Evolutionary conservation across 2,888 invertebrate species (phyloP), one percentile per base, ranked within the genome.

Genomic region (Apoda limacodes): DNA sequence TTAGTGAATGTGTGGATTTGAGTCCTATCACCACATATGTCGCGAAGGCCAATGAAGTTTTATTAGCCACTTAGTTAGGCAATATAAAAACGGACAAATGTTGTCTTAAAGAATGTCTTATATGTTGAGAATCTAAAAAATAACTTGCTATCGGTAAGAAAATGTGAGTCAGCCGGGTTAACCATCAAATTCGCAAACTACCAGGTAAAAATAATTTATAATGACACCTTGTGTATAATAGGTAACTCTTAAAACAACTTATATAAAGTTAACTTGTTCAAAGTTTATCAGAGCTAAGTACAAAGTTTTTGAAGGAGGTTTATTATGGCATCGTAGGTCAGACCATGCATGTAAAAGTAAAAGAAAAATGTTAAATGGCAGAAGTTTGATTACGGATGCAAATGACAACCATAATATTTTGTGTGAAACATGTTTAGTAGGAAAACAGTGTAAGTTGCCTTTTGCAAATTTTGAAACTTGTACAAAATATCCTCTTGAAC

Each of bases 381-480:
- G 25, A 25, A 28, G 21, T 2, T 20, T 28, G 3, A 28, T 28
- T 12, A 5, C 19, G n/a, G 19, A 10, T 28, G 28, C 13, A 4
- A 2, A 10, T 9, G 13, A 12, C 13, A 17, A 28, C 4, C 12
- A 22, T 2, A 22, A 22, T 5, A 20, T 13, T 13, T 22, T 28
- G 22, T 32, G 32, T 32, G 32, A 32, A 24, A 10, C 13, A 9
- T 32, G 32, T 26, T 12, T 32, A 9, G 21, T 11, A 22, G 32
- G 32, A 7, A 15, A 14, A 20, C 26, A 27, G 9, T 15, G 13
- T 9, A 25, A 27, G 21, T 9, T 11, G 11, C 17, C 13, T 3
- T 32, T 32, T 19, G 15, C 12, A 15, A 9, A 22, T 7, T 15
- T 19, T 22, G 26, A 20, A 22, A 13, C 9, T 2, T 9, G 12